Evolutionary conservation across 2,888 invertebrate genomes (phyloP).

Genomic region (Drosophila fulvimacula): DNA sequence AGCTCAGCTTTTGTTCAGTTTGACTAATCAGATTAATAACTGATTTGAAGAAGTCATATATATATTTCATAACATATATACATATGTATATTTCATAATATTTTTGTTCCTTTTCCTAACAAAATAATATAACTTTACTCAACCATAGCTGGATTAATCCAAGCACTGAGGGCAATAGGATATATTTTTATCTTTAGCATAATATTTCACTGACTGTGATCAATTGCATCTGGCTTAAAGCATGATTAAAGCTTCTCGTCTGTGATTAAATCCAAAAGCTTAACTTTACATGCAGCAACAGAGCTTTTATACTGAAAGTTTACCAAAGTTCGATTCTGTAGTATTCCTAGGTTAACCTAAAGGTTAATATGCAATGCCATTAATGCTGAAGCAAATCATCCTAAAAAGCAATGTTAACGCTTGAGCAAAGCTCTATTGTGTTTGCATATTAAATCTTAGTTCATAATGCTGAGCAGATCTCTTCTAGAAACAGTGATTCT

Average conservation of each 20-base stretch:
- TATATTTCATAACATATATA: too few relatives aligned
- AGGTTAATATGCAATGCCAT: neutral
- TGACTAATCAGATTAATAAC: neutral
- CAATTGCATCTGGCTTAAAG: neutral
- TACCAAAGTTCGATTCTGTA: neutral
- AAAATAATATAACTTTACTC: neutral
- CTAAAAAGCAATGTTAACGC: too few relatives aligned
- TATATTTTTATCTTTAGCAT: neutral
- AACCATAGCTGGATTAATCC: neutral
- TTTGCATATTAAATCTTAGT: too few relatives aligned
- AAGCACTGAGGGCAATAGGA: neutral
- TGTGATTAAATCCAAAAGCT: neutral
- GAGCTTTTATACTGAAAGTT: neutral
- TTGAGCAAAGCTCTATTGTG: too few relatives aligned
- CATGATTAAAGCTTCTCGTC: neutral
- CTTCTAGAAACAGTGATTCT: too few relatives aligned
- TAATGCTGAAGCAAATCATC: neutral
- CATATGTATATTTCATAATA: neutral
- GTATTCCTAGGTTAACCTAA: neutral
- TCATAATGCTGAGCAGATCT: too few relatives aligned
- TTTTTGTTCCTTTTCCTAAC: neutral
- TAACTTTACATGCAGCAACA: neutral
- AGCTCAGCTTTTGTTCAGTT: conserved; percentile 1
- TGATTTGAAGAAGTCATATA: neutral
- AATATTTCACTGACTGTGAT: neutral